phyloP scores from a whole-genome alignment of 2,113 vertebrate genomes.

The Clarias macrocephalus region DNA sequence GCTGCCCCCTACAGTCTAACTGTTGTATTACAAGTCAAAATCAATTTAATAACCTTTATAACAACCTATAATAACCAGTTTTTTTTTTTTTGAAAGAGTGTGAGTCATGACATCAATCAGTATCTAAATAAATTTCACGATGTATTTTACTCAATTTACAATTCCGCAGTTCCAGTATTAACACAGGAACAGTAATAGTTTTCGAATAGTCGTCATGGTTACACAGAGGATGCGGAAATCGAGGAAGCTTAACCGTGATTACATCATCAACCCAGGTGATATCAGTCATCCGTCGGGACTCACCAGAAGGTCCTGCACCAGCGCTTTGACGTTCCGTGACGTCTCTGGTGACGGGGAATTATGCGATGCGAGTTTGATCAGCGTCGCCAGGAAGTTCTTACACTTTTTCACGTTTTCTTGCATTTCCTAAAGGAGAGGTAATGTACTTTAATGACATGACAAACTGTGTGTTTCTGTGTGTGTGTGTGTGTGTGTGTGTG shows the following conservation, averaged over 20 bases:
- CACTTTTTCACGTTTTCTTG: constrained; percentile 90
- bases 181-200: neutral
- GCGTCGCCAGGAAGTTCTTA: constrained; percentile 86
- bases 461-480: neutral
- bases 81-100: no score
- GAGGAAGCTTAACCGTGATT: neutral
- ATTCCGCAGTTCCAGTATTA: neutral
- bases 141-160: neutral
- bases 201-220: neutral
- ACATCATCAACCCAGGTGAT: neutral
- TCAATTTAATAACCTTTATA: neutral
- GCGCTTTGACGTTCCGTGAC: constrained; percentile 83
- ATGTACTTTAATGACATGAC: neutral
- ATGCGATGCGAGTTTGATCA: constrained; percentile 87
- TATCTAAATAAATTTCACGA: neutral
- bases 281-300: constrained; percentile 49
- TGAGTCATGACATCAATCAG: neutral
- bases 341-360: constrained; percentile 85
- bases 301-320: constrained; percentile 88
- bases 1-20: neutral
- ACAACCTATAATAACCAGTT: no score
- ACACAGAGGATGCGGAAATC: neutral
- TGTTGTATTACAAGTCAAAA: neutral
- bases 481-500: constrained; percentile 26
- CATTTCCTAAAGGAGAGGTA: constrained; percentile 77